Percentiles rank a stretch among this genome's conserved stretches.
Conservation (phyloP, 2,113 vertebrate species). For the Romanogobio albipinnatus region DNA sequence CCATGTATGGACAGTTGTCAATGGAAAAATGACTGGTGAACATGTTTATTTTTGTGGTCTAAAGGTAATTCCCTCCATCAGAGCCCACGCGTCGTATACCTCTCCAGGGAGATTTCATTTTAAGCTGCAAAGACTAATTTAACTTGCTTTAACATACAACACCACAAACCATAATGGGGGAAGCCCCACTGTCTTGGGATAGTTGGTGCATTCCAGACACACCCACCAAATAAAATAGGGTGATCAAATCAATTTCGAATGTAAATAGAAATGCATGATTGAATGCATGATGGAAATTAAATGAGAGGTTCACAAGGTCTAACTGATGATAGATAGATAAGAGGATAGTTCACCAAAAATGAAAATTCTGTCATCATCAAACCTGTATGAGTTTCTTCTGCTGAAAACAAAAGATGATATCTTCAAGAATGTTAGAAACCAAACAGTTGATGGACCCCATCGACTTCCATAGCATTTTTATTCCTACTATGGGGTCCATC, state of each 20-base stretch:
- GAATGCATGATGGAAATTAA: not conserved
- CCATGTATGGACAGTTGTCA: slow-evolving; percentile 7
- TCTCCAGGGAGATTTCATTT: slow-evolving; percentile 65
- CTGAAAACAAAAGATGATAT: no score
- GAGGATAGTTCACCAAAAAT: no score
- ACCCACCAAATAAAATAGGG: slow-evolving; percentile 33
- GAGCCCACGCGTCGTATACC: slow-evolving; percentile 38
- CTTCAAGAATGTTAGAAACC: no score
- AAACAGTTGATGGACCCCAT: no score
- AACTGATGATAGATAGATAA: not conserved
- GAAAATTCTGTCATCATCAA: no score
- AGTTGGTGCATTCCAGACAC: slow-evolving; percentile 60
- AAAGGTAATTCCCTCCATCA: slow-evolving; percentile 46
- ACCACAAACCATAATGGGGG: slow-evolving; percentile 54
- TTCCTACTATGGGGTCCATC: no score
- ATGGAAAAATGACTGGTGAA: not conserved
- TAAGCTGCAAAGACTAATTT: slow-evolving; percentile 27
- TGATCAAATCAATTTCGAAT: not conserved
- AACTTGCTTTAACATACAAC: not conserved
- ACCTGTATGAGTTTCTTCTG: no score
- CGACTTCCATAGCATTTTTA: no score
- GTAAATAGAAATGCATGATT: not conserved
- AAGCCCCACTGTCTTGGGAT: slow-evolving; percentile 56
- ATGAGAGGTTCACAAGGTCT: not conserved
- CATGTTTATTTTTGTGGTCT: not conserved